Percentiles rank a stretch among this genome's conserved stretches.
Conservation (phyloP, 2,797 vertebrate genomes). For the Spinus olivaceus region DNA sequence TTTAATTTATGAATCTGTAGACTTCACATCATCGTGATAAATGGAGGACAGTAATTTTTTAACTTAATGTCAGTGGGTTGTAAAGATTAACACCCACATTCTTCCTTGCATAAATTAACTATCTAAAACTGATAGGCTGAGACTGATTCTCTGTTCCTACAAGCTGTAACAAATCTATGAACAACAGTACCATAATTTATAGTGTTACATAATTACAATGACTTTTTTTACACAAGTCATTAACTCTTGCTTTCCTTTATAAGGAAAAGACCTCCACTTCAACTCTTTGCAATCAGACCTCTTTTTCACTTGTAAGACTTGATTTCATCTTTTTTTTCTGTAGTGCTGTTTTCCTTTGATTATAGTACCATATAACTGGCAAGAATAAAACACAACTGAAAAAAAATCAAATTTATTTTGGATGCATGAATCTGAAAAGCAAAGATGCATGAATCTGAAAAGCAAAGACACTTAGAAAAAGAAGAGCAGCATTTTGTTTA, state of each 20-base stretch:
- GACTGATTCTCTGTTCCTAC: background rate
- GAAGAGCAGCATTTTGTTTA: background rate
- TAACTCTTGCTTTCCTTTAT: background rate
- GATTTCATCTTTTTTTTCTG: background rate
- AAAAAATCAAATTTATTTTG: background rate
- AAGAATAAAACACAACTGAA: background rate
- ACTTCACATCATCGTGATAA: background rate
- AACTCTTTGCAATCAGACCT: background rate
- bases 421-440: background rate
- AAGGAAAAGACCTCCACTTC: background rate
- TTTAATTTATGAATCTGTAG: background rate
- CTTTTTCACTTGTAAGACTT: background rate
- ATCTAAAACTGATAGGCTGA: background rate
- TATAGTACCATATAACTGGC: background rate
- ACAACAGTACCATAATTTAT: background rate
- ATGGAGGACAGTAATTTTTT: background rate
- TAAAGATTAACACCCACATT: conserved; percentile 22
- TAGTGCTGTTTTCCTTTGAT: background rate
- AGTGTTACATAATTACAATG: background rate
- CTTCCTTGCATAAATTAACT: conserved; percentile 8
- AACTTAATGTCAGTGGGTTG: background rate
- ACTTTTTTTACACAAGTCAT: background rate
- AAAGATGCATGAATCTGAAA: background rate
- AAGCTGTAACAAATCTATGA: background rate
- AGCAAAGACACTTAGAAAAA: background rate